These are phyloP conservation scores for Anthoscopus minutus DNA, from an alignment of 2,113 vertebrate species.

Conservation along the genomic window DNA sequence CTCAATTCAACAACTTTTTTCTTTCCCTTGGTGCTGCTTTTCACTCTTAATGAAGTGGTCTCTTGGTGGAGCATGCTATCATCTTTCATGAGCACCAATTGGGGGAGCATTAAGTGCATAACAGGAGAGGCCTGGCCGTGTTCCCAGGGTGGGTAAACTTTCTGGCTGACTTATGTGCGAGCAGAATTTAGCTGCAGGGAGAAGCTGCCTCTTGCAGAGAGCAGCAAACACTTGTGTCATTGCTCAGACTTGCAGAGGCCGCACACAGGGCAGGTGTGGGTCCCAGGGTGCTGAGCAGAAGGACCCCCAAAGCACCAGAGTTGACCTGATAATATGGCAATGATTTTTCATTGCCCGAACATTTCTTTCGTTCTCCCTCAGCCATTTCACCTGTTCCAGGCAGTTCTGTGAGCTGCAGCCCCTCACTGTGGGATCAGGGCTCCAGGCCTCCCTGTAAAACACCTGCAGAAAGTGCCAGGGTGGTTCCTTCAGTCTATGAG, in stretches of 20 bases:
- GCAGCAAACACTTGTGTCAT: not conserved
- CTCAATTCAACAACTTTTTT: not conserved
- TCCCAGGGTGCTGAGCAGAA: rapidly evolving
- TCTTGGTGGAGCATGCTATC: not conserved
- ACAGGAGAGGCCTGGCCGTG: not conserved
- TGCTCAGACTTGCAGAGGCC: not conserved
- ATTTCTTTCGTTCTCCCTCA: not conserved
- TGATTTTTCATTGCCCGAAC: not conserved
- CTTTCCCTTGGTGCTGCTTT: not conserved
- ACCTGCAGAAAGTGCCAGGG: not conserved
- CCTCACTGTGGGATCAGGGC: not conserved
- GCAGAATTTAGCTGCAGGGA: not conserved
- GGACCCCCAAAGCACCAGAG: too few relatives aligned
- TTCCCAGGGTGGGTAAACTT: not conserved
- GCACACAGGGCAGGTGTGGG: rapidly evolving
- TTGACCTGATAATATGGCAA: not conserved
- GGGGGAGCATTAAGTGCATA: not conserved
- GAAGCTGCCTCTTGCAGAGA: not conserved
- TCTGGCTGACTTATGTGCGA: not conserved
- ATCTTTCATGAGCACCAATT: not conserved
- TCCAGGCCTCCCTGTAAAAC: not conserved
- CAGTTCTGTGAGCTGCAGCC: not conserved
- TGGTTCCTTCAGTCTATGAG: not conserved
- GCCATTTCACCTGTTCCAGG: not conserved
- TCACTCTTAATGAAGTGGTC: not conserved